Conservation (phyloP, 2,797 vertebrate species). For the Nothura maculosa region DNA sequence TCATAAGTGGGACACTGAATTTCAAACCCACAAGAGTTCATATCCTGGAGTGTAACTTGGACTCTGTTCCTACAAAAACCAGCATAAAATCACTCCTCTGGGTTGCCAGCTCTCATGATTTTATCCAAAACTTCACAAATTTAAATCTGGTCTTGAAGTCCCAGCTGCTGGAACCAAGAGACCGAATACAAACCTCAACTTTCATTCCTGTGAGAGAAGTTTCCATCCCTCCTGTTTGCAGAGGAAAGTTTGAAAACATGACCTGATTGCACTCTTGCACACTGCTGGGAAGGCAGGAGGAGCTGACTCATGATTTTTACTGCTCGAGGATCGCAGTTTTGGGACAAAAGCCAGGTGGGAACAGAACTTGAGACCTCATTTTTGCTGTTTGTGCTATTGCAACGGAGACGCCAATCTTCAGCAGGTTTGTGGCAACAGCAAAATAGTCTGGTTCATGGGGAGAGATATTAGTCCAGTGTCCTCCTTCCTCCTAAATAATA, state of each 20-base stretch:
- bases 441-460: neutral
- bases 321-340: neutral
- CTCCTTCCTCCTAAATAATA: neutral
- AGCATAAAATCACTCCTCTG: neutral
- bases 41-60: neutral
- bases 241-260: slow-evolving; percentile 58
- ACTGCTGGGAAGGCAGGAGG: slow-evolving; percentile 5
- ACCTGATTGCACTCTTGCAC: slow-evolving; percentile 23
- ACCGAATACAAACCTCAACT: slow-evolving; percentile 32
- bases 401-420: neutral
- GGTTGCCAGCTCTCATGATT: neutral
- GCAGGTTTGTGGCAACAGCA: neutral
- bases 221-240: slow-evolving; percentile 43
- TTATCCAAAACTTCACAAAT: neutral
- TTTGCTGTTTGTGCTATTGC: neutral
- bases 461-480: neutral
- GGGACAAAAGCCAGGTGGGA: neutral
- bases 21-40: slow-evolving; percentile 9
- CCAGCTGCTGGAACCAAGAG: neutral
- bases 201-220: slow-evolving; percentile 54
- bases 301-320: slow-evolving; percentile 64
- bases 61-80: neutral
- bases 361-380: slow-evolving; percentile 14
- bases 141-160: slow-evolving; percentile 33
- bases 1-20: neutral